phyloP scores from a whole-genome alignment of 2,888 invertebrate species.

The Camptogramma bilineatum region DNA sequence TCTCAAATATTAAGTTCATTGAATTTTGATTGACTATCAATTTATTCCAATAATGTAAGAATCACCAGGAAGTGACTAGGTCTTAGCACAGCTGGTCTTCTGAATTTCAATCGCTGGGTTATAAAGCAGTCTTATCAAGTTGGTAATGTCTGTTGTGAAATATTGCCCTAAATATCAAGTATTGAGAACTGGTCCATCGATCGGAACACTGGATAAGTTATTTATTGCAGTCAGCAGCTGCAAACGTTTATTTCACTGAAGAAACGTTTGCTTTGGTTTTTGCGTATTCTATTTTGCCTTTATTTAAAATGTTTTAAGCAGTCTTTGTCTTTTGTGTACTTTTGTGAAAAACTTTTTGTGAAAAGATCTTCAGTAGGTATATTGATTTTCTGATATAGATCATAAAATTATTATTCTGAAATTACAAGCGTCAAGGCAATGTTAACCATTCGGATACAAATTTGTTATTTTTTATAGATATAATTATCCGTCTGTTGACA shows the following conservation, averaged over 20 bases:
- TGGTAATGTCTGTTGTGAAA: conserved; percentile 39
- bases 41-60: background rate
- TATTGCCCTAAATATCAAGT: conserved; percentile 51
- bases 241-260: conserved; percentile 50
- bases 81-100: conserved; percentile 1
- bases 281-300: background rate
- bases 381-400: no score
- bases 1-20: background rate
- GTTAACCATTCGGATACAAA: no score
- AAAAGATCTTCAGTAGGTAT: no score
- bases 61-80: background rate
- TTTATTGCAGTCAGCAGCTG: conserved; percentile 59
- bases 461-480: no score
- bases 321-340: no score
- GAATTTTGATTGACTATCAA: background rate
- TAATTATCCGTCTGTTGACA: no score
- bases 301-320: no score
- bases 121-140: conserved; percentile 18
- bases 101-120: conserved; percentile 17
- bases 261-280: conserved; percentile 41
- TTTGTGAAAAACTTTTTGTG: no score
- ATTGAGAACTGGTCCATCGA: conserved; percentile 54
- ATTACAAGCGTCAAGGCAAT: no score
- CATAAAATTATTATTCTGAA: no score
- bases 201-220: conserved; percentile 58